Evolutionary conservation across 2,113 vertebrate species (phyloP).

Genomic region (Eulemur rufifrons): DNA sequence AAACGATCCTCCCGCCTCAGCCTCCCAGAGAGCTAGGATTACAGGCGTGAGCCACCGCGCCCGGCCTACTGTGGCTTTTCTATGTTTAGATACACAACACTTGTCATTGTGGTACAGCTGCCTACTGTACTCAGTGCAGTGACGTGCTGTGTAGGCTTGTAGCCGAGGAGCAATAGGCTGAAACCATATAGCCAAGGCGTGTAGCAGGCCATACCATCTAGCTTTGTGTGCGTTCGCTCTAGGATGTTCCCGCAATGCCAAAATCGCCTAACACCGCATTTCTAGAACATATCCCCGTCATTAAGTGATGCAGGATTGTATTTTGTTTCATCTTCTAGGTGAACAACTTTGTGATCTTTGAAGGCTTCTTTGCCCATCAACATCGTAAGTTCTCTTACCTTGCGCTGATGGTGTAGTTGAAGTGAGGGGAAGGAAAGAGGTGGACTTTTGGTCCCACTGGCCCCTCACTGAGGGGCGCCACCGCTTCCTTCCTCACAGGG

Average conservation of each 20-base stretch:
- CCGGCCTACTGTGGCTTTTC: neutral
- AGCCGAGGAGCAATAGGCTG: neutral
- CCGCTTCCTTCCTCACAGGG: slow-evolving; percentile 79
- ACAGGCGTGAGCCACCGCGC: too few species aligned
- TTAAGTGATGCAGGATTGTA: neutral
- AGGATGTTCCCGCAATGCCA: neutral
- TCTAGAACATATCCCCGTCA: neutral
- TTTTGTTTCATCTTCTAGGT: slow-evolving; percentile 83
- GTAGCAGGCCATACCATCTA: neutral
- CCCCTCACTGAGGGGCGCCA: slow-evolving; percentile 71
- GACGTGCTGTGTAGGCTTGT: neutral
- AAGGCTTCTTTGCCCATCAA: slow-evolving; percentile 91
- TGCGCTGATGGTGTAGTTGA: slow-evolving; percentile 76
- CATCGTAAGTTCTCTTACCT: slow-evolving; percentile 86
- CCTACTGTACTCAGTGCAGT: neutral
- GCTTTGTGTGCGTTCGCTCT: neutral
- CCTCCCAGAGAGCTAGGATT: too few species aligned
- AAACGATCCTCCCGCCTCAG: too few species aligned
- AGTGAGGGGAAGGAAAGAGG: slow-evolving; percentile 61
- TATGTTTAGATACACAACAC: neutral
- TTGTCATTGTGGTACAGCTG: too few species aligned
- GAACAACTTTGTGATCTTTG: slow-evolving; percentile 96
- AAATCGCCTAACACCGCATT: neutral
- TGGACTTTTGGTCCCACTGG: neutral
- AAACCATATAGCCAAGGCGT: neutral